Percentiles rank a stretch among this genome's conserved stretches.
Evolutionary conservation across 2,797 vertebrate genomes (phyloP).

Genomic region (Alauda arvensis): DNA sequence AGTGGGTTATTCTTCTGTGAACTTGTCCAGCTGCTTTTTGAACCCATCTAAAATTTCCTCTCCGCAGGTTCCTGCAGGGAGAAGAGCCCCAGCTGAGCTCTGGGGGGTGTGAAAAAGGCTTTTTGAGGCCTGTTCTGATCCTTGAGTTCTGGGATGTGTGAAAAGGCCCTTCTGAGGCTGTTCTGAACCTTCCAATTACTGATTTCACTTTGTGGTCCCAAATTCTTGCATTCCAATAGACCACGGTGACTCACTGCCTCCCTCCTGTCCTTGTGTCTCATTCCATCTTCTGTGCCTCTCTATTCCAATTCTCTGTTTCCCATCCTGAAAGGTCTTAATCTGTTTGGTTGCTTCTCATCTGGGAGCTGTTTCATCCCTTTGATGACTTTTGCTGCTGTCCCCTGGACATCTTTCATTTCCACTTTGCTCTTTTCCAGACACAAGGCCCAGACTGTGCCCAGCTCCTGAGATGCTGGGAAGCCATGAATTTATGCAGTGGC

Average conservation of each 20-base stretch:
- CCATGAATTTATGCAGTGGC: neutral
- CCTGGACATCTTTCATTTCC: neutral
- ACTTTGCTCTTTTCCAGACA: conserved; percentile 6
- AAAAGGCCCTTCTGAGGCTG: neutral
- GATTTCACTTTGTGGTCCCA: neutral
- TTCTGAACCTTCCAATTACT: neutral
- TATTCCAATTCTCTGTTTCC: neutral
- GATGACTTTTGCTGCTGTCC: conserved; percentile 4
- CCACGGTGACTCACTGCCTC: neutral
- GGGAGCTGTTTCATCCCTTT: neutral
- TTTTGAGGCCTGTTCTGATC: neutral
- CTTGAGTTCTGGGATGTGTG: neutral
- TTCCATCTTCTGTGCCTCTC: neutral
- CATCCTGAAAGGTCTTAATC: neutral
- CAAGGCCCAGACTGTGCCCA: neutral
- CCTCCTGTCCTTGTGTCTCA: neutral
- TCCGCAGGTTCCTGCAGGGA: neutral
- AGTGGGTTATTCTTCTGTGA: neutral
- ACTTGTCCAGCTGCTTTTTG: neutral
- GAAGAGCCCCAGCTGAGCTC: neutral
- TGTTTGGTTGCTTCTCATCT: neutral
- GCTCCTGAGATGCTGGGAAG: neutral
- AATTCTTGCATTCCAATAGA: neutral
- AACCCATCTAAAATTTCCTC: neutral
- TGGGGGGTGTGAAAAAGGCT: neutral